Conservation (phyloP, 1,140 invertebrate genomes). For the Megathymus violae region DNA sequence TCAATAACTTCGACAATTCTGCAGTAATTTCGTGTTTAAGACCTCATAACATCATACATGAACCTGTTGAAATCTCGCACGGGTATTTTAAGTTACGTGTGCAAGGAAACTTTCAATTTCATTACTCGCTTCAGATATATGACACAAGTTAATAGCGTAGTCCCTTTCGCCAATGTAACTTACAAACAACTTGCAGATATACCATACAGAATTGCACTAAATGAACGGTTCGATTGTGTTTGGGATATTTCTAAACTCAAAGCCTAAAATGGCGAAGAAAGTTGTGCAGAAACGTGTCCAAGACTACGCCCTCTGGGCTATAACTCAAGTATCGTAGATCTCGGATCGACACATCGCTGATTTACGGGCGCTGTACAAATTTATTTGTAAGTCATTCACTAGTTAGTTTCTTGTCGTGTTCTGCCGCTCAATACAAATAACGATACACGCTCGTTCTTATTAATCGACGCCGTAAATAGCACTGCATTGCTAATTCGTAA, state of each 20-base stretch:
- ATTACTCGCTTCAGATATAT: conserved; percentile 34
- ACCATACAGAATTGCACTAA: conserved; percentile 15
- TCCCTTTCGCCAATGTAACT: conserved; percentile 33
- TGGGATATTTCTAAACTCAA: conserved; percentile 55
- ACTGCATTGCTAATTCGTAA: conserved; percentile 5
- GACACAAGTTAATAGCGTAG: conserved; percentile 15
- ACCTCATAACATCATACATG: conserved; percentile 15
- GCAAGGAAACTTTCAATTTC: conserved; percentile 40
- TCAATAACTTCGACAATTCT: not conserved
- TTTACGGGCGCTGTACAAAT: conserved; percentile 45
- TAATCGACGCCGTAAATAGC: conserved; percentile 6
- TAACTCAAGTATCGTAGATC: conserved; percentile 36
- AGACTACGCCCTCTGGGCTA: conserved; percentile 53
- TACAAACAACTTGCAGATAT: not conserved
- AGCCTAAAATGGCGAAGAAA: conserved; percentile 74
- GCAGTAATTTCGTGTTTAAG: conserved; percentile 19
- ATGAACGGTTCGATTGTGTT: conserved; percentile 32
- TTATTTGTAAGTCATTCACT: conserved; percentile 51
- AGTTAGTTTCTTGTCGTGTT: conserved; percentile 42
- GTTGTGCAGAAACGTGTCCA: conserved; percentile 59
- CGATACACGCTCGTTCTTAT: conserved; percentile 19
- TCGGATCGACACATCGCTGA: conserved; percentile 47
- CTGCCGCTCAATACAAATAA: conserved; percentile 29
- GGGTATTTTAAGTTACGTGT: conserved; percentile 23
- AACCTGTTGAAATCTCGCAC: conserved; percentile 33